Base-by-base conservation (phyloP, 2,888 invertebrate species). In the Cantharis rustica region DNA sequence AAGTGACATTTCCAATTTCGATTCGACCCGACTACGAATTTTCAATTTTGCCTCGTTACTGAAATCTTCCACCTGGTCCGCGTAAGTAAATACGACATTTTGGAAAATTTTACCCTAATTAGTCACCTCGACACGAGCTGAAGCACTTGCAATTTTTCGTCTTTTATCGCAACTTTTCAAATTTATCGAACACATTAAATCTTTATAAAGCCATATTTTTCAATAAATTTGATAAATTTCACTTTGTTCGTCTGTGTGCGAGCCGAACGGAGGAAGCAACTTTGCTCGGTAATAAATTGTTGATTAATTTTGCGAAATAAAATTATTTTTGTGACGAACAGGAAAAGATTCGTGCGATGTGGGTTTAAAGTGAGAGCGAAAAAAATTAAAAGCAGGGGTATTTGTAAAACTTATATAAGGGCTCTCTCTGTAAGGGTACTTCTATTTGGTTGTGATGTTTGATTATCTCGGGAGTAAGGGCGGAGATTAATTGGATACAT, bases 1-100 rank as follows among this genome's bases (percentile, higher is more conserved):
- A 76, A 66, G 66, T 73, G 73, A 73, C 76, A 76, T 71, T 75
- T 75, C 71, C 75, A 75, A 75, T 75, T 75, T 73, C 76, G 76
- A 76, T 69, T 23, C 73, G 73, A 76, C 61, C 72, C 75, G 75
- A 75, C 61, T 68, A 68, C 75, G 72, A 75, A 26, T 20, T 62
- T 15, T 11, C 31, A n/a, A 13, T 31, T 27, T 27, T 1, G 26
- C 10, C 26, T 27, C 26, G 2, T 27, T 27, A 27, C 10, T 10
- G 31, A 31, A 31, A 31, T 13, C 31, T 31, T 31, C 5, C 31
- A 31, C 31, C 31, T 31, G 31, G n/a, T 3, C 31, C 31, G 31
- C 31, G 31, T 31, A 31, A 31, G 31, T 31, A 31, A 31, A 31
- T 13, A 13, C 31, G 31, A 31, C 31, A 31, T 31, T 31, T 31